Evolutionary conservation across 2,888 invertebrate genomes (phyloP).

Genomic region (Daptonema setosum): DNA sequence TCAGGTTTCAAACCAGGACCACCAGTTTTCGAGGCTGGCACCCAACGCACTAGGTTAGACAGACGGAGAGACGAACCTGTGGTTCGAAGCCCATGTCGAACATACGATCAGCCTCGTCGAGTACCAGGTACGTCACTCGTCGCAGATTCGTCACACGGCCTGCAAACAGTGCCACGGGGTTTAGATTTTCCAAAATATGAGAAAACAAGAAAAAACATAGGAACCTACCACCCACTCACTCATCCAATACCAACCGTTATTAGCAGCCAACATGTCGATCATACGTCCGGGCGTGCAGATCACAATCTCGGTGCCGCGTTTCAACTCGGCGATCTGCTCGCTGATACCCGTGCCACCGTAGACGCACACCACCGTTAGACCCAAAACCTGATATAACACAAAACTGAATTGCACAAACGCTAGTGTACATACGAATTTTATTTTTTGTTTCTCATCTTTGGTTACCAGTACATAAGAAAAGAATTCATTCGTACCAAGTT

Average conservation of each 20-base stretch:
- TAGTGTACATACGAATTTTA: neutral
- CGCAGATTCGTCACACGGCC: slow-evolving; percentile 77
- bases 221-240: too few relatives aligned
- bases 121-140: slow-evolving; percentile 84
- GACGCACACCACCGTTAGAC: slow-evolving; percentile 72
- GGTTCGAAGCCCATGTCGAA: slow-evolving; percentile 96
- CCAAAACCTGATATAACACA: slow-evolving; percentile 33
- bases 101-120: slow-evolving; percentile 98
- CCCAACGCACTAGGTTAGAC: too few relatives aligned
- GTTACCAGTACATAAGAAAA: too few relatives aligned
- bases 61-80: slow-evolving; percentile 49
- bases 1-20: too few relatives aligned
- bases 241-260: slow-evolving; percentile 44
- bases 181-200: too few relatives aligned
- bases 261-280: slow-evolving; percentile 99
- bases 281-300: slow-evolving; percentile 97
- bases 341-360: slow-evolving; percentile 95
- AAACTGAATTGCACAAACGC: neutral
- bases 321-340: slow-evolving; percentile 82
- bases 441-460: too few relatives aligned
- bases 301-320: slow-evolving; percentile 86
- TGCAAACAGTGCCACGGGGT: slow-evolving; percentile 17
- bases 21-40: too few relatives aligned
- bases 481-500: too few relatives aligned
- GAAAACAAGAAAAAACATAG: too few relatives aligned